A percentile compares a stretch with the other conserved stretches of the same genome.
Evolutionary conservation across 1,140 invertebrate species (phyloP).

Genomic region (Homalodisca vitripennis): DNA sequence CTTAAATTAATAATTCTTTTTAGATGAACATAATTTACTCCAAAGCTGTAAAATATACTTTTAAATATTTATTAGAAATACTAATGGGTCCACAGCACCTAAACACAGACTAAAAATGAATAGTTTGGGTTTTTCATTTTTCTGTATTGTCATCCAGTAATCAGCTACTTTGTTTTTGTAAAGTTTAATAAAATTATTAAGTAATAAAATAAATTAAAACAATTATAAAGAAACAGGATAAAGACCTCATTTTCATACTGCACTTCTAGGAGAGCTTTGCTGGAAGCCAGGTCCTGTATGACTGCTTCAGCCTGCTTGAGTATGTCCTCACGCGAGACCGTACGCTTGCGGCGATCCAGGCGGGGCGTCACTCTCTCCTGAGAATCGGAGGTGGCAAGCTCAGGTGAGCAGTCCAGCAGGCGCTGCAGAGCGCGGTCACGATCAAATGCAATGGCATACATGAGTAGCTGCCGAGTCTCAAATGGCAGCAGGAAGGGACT

Average conservation of each 20-base stretch:
- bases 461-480: conserved; percentile 91
- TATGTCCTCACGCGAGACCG: conserved; percentile 90
- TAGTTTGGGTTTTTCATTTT: too few relatives aligned
- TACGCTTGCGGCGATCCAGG: conserved; percentile 87
- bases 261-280: conserved; percentile 90
- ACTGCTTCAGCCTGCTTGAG: conserved; percentile 95
- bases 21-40: too few relatives aligned
- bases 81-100: too few relatives aligned
- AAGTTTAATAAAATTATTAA: too few relatives aligned
- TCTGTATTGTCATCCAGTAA: too few relatives aligned
- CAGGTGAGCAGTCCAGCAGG: conserved; percentile 84
- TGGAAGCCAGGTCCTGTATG: conserved; percentile 88
- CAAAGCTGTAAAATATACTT: too few relatives aligned
- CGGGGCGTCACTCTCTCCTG: conserved; percentile 89
- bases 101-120: too few relatives aligned
- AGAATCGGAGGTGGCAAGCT: conserved; percentile 64
- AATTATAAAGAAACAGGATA: too few relatives aligned
- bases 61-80: too few relatives aligned
- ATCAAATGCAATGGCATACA: conserved; percentile 97
- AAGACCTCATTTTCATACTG: conserved; percentile 94
- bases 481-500: conserved; percentile 95
- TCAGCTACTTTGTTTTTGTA: too few relatives aligned
- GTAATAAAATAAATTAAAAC: too few relatives aligned
- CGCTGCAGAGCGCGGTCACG: conserved; percentile 91
- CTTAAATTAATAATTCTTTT: too few relatives aligned